Conservation (phyloP, 2,113 vertebrate genomes). For the Passer montanus region DNA sequence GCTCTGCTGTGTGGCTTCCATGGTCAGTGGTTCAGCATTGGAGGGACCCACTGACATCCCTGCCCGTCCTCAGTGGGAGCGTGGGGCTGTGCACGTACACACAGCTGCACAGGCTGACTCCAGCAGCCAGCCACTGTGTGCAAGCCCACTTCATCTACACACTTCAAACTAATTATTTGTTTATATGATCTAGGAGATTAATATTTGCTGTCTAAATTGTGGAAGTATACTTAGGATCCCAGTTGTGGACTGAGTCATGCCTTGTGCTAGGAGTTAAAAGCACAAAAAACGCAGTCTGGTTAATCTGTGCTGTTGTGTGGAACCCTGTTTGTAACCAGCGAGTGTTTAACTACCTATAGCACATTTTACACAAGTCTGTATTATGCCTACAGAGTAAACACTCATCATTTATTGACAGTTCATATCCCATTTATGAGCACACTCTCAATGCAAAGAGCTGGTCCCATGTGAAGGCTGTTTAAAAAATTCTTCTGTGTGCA, state of each 20-base stretch:
- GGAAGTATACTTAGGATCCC: background rate
- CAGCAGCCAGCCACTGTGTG: background rate
- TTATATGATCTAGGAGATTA: background rate
- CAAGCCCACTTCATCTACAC: background rate
- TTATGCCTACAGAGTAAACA: background rate
- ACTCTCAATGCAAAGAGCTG: background rate
- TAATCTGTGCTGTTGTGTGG: background rate
- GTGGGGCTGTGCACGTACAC: background rate
- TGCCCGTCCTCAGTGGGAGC: fast-evolving
- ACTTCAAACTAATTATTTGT: background rate
- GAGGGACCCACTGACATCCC: background rate
- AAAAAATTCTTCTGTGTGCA: background rate
- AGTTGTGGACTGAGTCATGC: background rate
- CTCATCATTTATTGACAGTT: background rate
- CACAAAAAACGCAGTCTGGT: background rate
- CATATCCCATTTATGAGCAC: background rate
- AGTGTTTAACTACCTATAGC: background rate
- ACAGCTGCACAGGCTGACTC: background rate
- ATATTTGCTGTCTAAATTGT: background rate
- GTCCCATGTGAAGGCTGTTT: background rate
- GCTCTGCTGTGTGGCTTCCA: background rate
- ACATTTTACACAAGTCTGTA: background rate
- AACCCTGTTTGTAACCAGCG: background rate
- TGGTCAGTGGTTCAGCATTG: background rate
- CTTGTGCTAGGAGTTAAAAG: background rate